Evolutionary conservation across 2,113 vertebrate species (phyloP).

Genomic region (Brienomyrus longianalis): DNA sequence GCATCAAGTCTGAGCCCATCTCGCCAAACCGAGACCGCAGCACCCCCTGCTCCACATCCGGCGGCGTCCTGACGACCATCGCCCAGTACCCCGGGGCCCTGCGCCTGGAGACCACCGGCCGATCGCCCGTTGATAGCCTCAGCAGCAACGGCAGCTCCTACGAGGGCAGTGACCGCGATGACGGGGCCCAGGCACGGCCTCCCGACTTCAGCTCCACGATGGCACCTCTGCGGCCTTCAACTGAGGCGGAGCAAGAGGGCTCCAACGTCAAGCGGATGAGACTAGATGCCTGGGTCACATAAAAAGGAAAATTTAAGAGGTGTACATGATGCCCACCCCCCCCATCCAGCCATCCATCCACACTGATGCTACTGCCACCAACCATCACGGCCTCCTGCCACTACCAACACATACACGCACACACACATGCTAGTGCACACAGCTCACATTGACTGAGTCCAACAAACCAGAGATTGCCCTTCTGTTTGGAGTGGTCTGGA

Average conservation of each 20-base stretch:
- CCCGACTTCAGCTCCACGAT: slow-evolving; percentile 70
- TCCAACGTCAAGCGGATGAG: slow-evolving; percentile 84
- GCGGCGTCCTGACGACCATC: slow-evolving; percentile 34
- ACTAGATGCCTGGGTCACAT: slow-evolving; percentile 89
- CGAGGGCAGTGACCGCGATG: slow-evolving; percentile 85
- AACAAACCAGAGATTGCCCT: slow-evolving; percentile 32
- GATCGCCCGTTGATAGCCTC: slow-evolving; percentile 82
- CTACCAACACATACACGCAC: slow-evolving; percentile 20
- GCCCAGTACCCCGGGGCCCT: slow-evolving; percentile 60
- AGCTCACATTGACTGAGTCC: slow-evolving; percentile 24
- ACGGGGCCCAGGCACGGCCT: slow-evolving; percentile 53
- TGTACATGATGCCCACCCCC: not conserved
- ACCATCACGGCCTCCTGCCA: slow-evolving; percentile 1
- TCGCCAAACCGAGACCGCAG: slow-evolving; percentile 66
- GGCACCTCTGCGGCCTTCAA: slow-evolving; percentile 70
- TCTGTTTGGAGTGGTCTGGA: slow-evolving; percentile 14
- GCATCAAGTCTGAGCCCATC: slow-evolving; percentile 75
- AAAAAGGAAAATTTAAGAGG: slow-evolving; percentile 30
- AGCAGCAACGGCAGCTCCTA: slow-evolving; percentile 89
- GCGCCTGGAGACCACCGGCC: slow-evolving; percentile 72
- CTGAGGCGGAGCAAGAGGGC: slow-evolving; percentile 74
- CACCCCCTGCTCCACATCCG: slow-evolving; percentile 52
- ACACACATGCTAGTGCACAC: slow-evolving; percentile 17
- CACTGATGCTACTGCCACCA: not conserved
- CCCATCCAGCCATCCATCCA: not conserved